These are phyloP conservation scores for Porites lobata DNA, from an alignment of 92 coral and sea anemone species.

Conservation along the genomic window DNA sequence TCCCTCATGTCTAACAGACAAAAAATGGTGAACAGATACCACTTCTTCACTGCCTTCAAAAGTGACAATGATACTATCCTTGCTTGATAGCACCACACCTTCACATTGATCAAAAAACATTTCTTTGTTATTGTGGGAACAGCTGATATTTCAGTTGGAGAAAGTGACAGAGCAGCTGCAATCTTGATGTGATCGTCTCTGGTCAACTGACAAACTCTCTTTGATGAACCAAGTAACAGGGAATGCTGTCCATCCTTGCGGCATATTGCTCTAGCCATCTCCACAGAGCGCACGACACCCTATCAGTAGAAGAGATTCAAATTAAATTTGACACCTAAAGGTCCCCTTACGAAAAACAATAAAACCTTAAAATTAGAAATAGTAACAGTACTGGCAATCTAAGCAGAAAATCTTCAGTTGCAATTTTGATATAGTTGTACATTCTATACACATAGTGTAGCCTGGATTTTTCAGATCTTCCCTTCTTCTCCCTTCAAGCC, in stretches of 20 bases:
- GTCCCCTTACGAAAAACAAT: background rate
- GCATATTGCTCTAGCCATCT: constrained; percentile 26
- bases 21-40: constrained; percentile 41
- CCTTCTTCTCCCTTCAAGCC: too few relatives aligned
- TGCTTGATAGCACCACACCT: constrained; percentile 63
- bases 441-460: too few relatives aligned
- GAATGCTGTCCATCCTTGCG: constrained; percentile 27
- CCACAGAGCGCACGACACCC: constrained; percentile 44
- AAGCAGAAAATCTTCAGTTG: background rate
- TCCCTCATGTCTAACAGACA: constrained; percentile 39
- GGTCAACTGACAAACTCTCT: constrained; percentile 27
- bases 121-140: too few relatives aligned
- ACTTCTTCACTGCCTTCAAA: constrained; percentile 41
- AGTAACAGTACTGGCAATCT: background rate
- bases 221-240: constrained; percentile 40
- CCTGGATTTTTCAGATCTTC: too few relatives aligned
- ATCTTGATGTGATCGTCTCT: too few relatives aligned
- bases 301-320: constrained; percentile 18
- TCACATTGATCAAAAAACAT: constrained; percentile 48
- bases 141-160: too few relatives aligned
- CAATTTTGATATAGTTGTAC: too few relatives aligned
- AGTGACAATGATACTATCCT: constrained; percentile 48
- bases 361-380: background rate
- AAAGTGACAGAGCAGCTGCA: too few relatives aligned
- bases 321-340: constrained; percentile 10